Evolutionary conservation across 2,797 vertebrate species (phyloP).

Genomic region (Manis pentadactyla): DNA sequence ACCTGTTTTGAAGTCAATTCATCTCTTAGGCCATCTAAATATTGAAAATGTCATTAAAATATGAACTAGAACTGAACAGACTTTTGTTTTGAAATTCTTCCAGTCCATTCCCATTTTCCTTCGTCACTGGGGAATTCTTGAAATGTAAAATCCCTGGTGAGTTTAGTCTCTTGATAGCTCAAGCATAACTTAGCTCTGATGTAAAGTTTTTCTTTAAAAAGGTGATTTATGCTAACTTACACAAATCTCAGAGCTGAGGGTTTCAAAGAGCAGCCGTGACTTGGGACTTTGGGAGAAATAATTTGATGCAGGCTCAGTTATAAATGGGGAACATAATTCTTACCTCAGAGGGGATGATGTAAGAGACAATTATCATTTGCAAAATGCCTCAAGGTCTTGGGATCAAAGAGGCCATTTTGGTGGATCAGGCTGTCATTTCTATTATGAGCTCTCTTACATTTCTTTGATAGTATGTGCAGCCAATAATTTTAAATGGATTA

Average conservation of each 20-base stretch:
- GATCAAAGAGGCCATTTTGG: slow-evolving; percentile 40
- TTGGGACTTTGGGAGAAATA: slow-evolving; percentile 50
- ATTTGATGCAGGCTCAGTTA: slow-evolving; percentile 56
- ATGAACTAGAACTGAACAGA: slow-evolving; percentile 72
- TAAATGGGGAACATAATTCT: slow-evolving; percentile 66
- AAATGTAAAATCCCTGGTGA: slow-evolving; percentile 59
- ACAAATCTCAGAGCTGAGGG: slow-evolving; percentile 47
- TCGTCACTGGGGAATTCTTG: slow-evolving; percentile 30
- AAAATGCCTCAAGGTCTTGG: slow-evolving; percentile 70
- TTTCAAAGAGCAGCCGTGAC: slow-evolving; percentile 37
- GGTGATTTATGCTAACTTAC: slow-evolving; percentile 59
- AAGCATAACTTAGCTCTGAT: neutral
- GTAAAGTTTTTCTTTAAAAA: slow-evolving; percentile 3
- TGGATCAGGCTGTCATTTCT: slow-evolving; percentile 38
- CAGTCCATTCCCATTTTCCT: neutral
- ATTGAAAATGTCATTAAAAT: slow-evolving; percentile 73
- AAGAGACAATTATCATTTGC: slow-evolving; percentile 73
- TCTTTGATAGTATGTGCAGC: neutral
- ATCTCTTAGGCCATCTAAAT: slow-evolving; percentile 79
- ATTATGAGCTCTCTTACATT: slow-evolving; percentile 16
- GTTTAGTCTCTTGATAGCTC: slow-evolving; percentile 16
- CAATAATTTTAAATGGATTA: neutral
- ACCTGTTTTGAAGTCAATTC: slow-evolving; percentile 76
- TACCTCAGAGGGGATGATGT: slow-evolving; percentile 78
- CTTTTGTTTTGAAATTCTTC: slow-evolving; percentile 52